Evolutionary conservation across 2,797 vertebrate genomes (phyloP).

Genomic region (Cuniculus paca): DNA sequence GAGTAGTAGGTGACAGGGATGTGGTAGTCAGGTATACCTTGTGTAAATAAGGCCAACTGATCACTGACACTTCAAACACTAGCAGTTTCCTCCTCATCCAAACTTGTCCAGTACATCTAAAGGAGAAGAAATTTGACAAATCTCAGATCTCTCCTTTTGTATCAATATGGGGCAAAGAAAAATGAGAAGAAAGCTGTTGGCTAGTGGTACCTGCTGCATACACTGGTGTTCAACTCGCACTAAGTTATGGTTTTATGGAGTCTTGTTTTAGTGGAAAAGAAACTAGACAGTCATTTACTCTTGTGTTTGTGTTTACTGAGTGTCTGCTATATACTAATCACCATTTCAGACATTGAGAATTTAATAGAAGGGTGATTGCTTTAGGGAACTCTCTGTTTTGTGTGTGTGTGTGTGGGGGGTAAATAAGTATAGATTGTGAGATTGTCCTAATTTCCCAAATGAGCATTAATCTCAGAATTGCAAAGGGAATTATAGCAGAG

Average conservation of each 20-base stretch:
- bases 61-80: background rate
- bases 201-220: background rate
- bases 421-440: background rate
- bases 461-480: background rate
- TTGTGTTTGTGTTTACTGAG: background rate
- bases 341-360: background rate
- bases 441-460: constrained; percentile 6
- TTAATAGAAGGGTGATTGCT: background rate
- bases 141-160: background rate
- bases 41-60: background rate
- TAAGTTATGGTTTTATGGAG: background rate
- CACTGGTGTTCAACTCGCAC: background rate
- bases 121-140: constrained; percentile 14
- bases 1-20: background rate
- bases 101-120: background rate
- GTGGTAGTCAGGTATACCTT: background rate
- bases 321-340: constrained; percentile 18
- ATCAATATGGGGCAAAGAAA: background rate
- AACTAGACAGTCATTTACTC: background rate
- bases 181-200: background rate
- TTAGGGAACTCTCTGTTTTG: background rate
- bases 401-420: background rate
- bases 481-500: background rate
- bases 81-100: constrained; percentile 9
- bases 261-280: background rate